Evolutionary conservation across 2,113 vertebrate genomes (phyloP).

Genomic region (Eretmodus cyanostictus): DNA sequence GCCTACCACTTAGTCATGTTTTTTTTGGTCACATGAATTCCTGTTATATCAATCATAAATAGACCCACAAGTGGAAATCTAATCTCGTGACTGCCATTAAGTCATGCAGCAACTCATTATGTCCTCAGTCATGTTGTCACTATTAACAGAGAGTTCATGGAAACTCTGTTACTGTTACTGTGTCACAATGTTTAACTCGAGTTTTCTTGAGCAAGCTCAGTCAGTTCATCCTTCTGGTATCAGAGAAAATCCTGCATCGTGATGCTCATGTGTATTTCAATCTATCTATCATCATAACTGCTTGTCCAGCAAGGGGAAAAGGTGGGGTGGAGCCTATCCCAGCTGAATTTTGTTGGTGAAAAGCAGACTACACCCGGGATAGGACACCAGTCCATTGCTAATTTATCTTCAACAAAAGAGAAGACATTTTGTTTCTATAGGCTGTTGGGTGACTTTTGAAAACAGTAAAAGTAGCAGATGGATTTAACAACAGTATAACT

Average conservation of each 20-base stretch:
- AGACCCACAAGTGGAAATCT: not conserved
- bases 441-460: not conserved
- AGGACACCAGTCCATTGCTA: not conserved
- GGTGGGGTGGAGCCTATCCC: not conserved
- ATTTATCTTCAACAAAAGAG: not conserved
- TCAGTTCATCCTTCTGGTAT: not conserved
- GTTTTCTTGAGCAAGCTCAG: not conserved
- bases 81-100: not conserved
- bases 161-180: not conserved
- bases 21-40: not conserved
- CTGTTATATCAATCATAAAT: not conserved
- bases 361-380: fast-evolving
- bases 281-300: not conserved
- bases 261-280: not conserved
- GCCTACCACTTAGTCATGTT: not conserved
- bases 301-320: not conserved
- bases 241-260: not conserved
- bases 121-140: not conserved
- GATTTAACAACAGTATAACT: not conserved
- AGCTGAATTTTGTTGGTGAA: not conserved
- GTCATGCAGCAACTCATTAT: not conserved
- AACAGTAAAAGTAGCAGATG: not conserved
- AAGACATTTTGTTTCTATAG: not conserved
- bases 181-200: not conserved
- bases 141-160: not conserved